Evolutionary conservation across 2,113 vertebrate species (phyloP).

Genomic region (Brienomyrus longianalis): DNA sequence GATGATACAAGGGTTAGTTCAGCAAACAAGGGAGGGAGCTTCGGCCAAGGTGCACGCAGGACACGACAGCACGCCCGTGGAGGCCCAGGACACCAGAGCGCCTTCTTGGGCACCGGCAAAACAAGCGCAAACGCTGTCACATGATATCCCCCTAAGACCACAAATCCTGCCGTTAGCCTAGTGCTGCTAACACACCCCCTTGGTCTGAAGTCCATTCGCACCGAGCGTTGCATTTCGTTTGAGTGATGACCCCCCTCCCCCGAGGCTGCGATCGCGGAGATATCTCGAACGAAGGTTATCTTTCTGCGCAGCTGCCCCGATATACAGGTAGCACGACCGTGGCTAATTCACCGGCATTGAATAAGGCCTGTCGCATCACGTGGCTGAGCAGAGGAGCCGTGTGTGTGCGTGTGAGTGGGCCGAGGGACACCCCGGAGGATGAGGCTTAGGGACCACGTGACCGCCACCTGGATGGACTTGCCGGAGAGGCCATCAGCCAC

Average conservation of each 20-base stretch:
- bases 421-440: neutral
- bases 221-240: neutral
- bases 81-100: neutral
- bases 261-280: neutral
- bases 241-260: neutral
- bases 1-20: conserved; percentile 7
- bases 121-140: neutral
- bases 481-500: neutral
- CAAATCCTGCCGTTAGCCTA: neutral
- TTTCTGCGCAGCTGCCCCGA: neutral
- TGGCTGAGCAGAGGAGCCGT: neutral
- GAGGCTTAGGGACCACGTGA: neutral
- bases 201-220: neutral
- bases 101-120: neutral
- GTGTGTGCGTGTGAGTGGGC: neutral
- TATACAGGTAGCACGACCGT: neutral
- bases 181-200: neutral
- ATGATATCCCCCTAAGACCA: neutral
- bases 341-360: neutral
- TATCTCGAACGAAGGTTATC: neutral
- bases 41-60: neutral
- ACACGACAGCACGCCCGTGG: neutral
- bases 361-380: neutral
- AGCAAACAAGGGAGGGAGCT: neutral
- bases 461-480: neutral